phyloP scores from a whole-genome alignment of 2,888 invertebrate species.

The Nematopogon swammerdamellus region DNA sequence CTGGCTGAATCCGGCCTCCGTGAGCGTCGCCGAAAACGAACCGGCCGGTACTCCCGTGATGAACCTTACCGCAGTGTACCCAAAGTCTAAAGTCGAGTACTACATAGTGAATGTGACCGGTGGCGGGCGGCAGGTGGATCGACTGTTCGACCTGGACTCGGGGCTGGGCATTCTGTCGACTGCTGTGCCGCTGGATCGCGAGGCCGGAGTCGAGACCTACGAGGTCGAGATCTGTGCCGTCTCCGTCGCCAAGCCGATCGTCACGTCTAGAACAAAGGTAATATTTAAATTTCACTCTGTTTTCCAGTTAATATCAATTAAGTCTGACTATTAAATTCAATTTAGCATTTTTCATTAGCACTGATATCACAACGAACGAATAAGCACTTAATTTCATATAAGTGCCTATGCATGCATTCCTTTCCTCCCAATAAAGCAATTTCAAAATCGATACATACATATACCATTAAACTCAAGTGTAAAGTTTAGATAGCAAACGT shows the following conservation, averaged over 20 bases:
- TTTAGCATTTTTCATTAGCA: background rate
- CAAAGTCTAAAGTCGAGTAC: slow-evolving; percentile 73
- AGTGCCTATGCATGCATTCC: too few relatives aligned
- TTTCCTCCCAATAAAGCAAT: too few relatives aligned
- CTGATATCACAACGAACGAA: too few relatives aligned
- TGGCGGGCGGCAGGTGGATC: slow-evolving; percentile 74
- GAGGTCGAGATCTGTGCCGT: slow-evolving; percentile 85
- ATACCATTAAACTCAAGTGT: background rate
- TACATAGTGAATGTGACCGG: slow-evolving; percentile 86
- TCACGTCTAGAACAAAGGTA: slow-evolving; percentile 83
- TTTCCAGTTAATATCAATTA: background rate
- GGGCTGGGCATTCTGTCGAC: slow-evolving; percentile 86
- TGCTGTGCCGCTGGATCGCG: slow-evolving; percentile 78
- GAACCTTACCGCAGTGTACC: slow-evolving; percentile 71
- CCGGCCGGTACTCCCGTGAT: slow-evolving; percentile 82
- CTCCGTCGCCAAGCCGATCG: slow-evolving; percentile 66
- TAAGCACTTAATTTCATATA: too few relatives aligned
- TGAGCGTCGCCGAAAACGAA: slow-evolving; percentile 87
- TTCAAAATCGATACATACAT: too few relatives aligned
- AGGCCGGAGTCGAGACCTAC: slow-evolving; percentile 77
- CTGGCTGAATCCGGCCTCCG: slow-evolving; percentile 65
- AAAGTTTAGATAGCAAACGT: background rate
- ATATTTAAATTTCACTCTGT: too few relatives aligned
- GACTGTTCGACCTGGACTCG: slow-evolving; percentile 88
- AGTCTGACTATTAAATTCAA: background rate